phyloP scores from a whole-genome alignment of 2,888 invertebrate species.

The Cerastis leucographa region DNA sequence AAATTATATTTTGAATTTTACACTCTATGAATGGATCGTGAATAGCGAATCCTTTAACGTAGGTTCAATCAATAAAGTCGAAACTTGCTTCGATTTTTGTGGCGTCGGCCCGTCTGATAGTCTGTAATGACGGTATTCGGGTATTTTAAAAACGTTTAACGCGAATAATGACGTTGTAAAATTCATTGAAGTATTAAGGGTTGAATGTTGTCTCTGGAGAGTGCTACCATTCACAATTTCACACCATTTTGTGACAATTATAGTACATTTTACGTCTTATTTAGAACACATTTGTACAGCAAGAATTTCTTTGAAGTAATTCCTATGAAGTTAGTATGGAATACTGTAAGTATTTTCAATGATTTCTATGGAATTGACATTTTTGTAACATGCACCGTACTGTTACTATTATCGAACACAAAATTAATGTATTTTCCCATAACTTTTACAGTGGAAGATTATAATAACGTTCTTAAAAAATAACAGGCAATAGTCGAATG shows the following conservation, averaged over 20 bases:
- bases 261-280: slow-evolving; percentile 73
- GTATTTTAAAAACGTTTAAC: slow-evolving; percentile 71
- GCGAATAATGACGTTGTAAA: slow-evolving; percentile 74
- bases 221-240: slow-evolving; percentile 77
- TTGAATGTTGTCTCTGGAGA: slow-evolving; percentile 64
- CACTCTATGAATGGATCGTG: slow-evolving; percentile 77
- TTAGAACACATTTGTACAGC: slow-evolving; percentile 56
- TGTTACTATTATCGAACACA: slow-evolving; percentile 7
- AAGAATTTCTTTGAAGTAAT: slow-evolving; percentile 29
- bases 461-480: slow-evolving; percentile 19
- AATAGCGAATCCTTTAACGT: slow-evolving; percentile 54
- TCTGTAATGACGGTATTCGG: slow-evolving; percentile 66
- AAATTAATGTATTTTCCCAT: slow-evolving; percentile 29
- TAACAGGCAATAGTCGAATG: slow-evolving; percentile 12
- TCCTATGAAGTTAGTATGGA: slow-evolving; percentile 24
- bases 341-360: slow-evolving; percentile 9
- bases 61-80: slow-evolving; percentile 58
- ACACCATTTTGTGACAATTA: slow-evolving; percentile 75
- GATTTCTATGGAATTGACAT: slow-evolving; percentile 7
- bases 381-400: slow-evolving; percentile 15
- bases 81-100: slow-evolving; percentile 59
- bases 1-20: slow-evolving; percentile 85
- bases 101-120: slow-evolving; percentile 81
- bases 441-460: slow-evolving; percentile 15
- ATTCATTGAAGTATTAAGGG: slow-evolving; percentile 75